These are phyloP conservation scores for Tarsius wallacei DNA, from an alignment of 2,797 vertebrate species.

Conservation along the genomic window DNA sequence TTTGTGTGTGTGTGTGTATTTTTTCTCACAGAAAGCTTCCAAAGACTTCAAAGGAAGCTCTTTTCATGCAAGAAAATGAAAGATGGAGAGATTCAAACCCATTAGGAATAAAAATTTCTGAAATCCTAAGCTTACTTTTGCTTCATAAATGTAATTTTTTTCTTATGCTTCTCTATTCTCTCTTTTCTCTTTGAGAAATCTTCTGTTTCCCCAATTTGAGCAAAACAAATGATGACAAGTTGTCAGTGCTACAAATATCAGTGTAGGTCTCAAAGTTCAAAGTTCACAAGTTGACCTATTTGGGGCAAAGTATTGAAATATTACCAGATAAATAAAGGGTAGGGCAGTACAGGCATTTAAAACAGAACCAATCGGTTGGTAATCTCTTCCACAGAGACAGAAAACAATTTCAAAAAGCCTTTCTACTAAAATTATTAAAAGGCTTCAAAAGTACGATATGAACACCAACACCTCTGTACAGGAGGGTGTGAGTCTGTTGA, in stretches of 20 bases:
- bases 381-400: not conserved
- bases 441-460: not conserved
- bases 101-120: slow-evolving; percentile 66
- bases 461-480: not conserved
- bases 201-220: slow-evolving; percentile 1
- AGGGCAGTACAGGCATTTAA: not conserved
- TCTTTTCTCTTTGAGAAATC: slow-evolving; percentile 56
- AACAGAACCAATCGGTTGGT: not conserved
- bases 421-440: slow-evolving; percentile 37
- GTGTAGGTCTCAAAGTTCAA: slow-evolving; percentile 53
- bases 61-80: slow-evolving; percentile 44
- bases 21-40: slow-evolving; percentile 77
- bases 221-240: slow-evolving; percentile 56
- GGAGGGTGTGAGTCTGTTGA: not conserved
- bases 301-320: not conserved
- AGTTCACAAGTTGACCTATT: slow-evolving; percentile 5
- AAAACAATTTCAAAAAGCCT: not conserved
- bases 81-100: slow-evolving; percentile 68
- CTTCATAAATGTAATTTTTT: slow-evolving; percentile 60
- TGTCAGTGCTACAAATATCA: not conserved
- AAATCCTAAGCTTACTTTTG: slow-evolving; percentile 67
- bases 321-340: slow-evolving; percentile 5
- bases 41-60: slow-evolving; percentile 82
- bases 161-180: slow-evolving; percentile 18
- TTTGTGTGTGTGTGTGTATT: not conserved